phyloP scores from a whole-genome alignment of 2,888 invertebrate genomes.

The Hydraecia micacea region DNA sequence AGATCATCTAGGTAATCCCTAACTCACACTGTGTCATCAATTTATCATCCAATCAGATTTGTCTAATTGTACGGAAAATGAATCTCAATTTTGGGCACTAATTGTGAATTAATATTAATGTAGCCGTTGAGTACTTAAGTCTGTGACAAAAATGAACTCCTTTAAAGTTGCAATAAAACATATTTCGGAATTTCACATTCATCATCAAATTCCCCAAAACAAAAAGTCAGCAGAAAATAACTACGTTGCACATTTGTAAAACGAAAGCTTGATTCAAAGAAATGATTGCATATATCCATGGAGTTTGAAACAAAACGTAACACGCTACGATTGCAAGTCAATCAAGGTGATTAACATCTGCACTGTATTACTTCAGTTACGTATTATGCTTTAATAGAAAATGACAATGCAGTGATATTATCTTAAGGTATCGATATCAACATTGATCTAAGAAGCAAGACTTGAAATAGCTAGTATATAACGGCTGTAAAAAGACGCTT shows the following conservation, averaged over 20 bases:
- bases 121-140: neutral
- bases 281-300: conserved; percentile 45
- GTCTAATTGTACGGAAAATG: neutral
- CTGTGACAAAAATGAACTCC: neutral
- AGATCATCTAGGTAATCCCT: conserved; percentile 1
- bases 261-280: conserved; percentile 40
- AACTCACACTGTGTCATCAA: neutral
- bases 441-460: conserved; percentile 7
- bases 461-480: neutral
- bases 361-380: conserved; percentile 55
- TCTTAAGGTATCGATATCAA: conserved; percentile 21
- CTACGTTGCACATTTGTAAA: conserved; percentile 8
- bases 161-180: neutral
- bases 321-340: conserved; percentile 56
- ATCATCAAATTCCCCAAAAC: conserved; percentile 25
- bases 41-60: conserved; percentile 12
- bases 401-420: conserved; percentile 19
- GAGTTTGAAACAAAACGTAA: conserved; percentile 42
- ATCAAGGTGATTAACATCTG: conserved; percentile 63
- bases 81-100: neutral
- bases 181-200: neutral
- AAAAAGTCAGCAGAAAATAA: conserved; percentile 2
- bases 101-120: neutral
- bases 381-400: conserved; percentile 47
- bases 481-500: neutral